Percentiles rank a stretch among this genome's conserved stretches.
Evolutionary conservation across 2,113 vertebrate species (phyloP).

Genomic region (Ictidomys tridecemlineatus): DNA sequence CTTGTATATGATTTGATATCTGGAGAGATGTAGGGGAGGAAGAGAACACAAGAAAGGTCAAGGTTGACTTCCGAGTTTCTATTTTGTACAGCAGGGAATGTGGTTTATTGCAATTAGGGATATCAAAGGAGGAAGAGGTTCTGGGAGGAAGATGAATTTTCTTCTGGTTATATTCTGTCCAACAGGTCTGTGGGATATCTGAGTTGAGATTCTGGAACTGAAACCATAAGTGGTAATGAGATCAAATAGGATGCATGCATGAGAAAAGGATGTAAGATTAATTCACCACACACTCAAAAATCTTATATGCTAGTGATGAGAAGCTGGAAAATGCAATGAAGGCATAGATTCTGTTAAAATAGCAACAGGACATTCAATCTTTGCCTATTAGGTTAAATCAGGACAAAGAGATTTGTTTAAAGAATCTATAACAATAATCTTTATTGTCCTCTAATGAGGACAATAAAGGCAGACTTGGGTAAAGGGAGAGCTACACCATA

Average conservation of each 20-base stretch:
- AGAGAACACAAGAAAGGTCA: background rate
- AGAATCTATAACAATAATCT: constrained; percentile 34
- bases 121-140: constrained; percentile 23
- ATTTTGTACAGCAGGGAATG: background rate
- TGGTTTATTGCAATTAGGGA: background rate
- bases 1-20: background rate
- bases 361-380: constrained; percentile 65
- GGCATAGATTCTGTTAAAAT: constrained; percentile 54
- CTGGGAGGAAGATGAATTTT: constrained; percentile 18
- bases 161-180: background rate
- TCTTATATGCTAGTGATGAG: background rate
- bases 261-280: background rate
- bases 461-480: constrained; percentile 61
- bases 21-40: background rate
- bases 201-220: constrained; percentile 13
- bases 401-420: constrained; percentile 72
- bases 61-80: background rate
- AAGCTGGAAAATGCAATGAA: constrained; percentile 3
- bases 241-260: background rate
- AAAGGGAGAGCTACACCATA: constrained; percentile 30
- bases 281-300: background rate
- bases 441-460: constrained; percentile 35
- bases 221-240: background rate
- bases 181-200: background rate
- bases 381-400: constrained; percentile 55